A percentile compares a stretch with the other conserved stretches of the same genome.
These are phyloP conservation scores for Atopsyche davidsoni DNA, from an alignment of 1,140 invertebrate genomes.

Conservation along the genomic window DNA sequence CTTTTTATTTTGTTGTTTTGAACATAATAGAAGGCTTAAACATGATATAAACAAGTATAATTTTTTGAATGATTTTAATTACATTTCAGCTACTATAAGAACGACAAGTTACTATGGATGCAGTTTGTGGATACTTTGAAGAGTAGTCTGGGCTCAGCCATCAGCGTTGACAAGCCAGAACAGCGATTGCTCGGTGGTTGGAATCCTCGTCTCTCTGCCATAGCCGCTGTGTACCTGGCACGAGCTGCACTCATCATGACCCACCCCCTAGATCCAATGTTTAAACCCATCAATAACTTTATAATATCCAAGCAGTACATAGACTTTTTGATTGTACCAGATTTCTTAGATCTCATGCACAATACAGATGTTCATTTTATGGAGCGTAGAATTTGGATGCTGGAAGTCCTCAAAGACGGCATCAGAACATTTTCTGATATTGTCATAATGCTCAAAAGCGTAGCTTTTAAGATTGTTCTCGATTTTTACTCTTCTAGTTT, in stretches of 20 bases:
- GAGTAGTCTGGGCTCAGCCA: slow-evolving; percentile 38
- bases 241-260: slow-evolving; percentile 57
- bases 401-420: slow-evolving; percentile 62
- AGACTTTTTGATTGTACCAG: slow-evolving; percentile 66
- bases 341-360: slow-evolving; percentile 67
- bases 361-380: slow-evolving; percentile 57
- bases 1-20: too few species aligned
- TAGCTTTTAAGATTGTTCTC: slow-evolving; percentile 52
- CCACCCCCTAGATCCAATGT: slow-evolving; percentile 62
- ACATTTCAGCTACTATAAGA: slow-evolving; percentile 44
- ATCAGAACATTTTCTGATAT: slow-evolving; percentile 47
- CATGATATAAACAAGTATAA: too few species aligned
- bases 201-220: slow-evolving; percentile 54
- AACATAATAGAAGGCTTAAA: too few species aligned
- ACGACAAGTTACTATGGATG: slow-evolving; percentile 44
- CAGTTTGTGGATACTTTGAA: slow-evolving; percentile 42
- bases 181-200: slow-evolving; percentile 32
- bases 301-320: slow-evolving; percentile 62
- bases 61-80: slow-evolving; percentile 20
- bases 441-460: slow-evolving; percentile 45
- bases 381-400: slow-evolving; percentile 60
- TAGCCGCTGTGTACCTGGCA: slow-evolving; percentile 65
- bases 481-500: slow-evolving; percentile 47
- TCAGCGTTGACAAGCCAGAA: slow-evolving; percentile 28
- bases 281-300: slow-evolving; percentile 61